These are phyloP conservation scores for Jaculus jaculus DNA, from an alignment of 2,113 vertebrate genomes.

Conservation along the genomic window DNA sequence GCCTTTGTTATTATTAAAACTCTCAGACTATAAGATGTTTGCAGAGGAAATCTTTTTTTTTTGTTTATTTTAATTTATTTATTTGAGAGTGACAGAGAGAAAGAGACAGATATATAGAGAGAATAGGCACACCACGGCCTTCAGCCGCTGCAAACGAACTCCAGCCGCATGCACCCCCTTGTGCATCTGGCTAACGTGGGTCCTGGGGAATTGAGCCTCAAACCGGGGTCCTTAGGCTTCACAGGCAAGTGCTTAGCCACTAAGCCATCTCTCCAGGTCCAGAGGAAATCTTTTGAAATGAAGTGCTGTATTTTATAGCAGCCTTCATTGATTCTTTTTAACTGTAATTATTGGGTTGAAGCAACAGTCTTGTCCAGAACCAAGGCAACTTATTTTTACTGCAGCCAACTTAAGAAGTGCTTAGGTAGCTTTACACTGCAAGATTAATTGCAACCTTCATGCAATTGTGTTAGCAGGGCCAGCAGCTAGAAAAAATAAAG, in stretches of 20 bases:
- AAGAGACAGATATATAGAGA: no score
- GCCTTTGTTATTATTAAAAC: conserved; percentile 17
- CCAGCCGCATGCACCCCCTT: no score
- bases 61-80: no score
- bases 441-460: conserved; percentile 75
- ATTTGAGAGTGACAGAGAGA: no score
- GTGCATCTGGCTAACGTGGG: no score
- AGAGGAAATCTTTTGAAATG: conserved; percentile 46
- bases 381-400: conserved; percentile 77
- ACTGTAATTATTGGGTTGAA: conserved; percentile 62
- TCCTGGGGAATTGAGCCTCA: no score
- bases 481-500: conserved; percentile 78
- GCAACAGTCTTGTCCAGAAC: conserved; percentile 58
- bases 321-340: conserved; percentile 32
- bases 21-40: background rate
- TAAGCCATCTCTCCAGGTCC: no score
- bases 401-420: conserved; percentile 79
- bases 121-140: no score
- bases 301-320: background rate
- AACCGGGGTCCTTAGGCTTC: no score
- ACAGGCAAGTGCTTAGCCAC: no score
- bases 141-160: no score
- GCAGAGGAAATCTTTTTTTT: conserved; percentile 35
- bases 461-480: conserved; percentile 69
- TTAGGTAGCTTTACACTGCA: conserved; percentile 71